phyloP scores from a whole-genome alignment of 2,888 invertebrate species.

The Scelioninae gen. 2 region DNA sequence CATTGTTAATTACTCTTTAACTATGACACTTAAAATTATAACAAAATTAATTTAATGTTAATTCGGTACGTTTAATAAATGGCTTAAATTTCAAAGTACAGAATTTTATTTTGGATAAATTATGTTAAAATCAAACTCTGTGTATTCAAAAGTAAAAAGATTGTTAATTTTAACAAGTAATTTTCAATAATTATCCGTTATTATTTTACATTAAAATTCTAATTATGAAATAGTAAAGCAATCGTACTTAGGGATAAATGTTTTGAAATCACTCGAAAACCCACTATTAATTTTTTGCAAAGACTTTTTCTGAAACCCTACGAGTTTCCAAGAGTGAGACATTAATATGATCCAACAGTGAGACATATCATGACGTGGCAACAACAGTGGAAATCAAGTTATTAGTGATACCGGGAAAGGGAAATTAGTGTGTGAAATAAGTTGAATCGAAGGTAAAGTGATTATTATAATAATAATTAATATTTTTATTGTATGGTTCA shows the following conservation, averaged over 20 bases:
- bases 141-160: constrained; percentile 21
- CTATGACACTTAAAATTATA: no score
- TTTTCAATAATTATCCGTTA: constrained; percentile 10
- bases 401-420: no score
- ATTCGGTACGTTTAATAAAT: constrained; percentile 9
- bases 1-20: constrained; percentile 21
- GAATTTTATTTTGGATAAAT: constrained; percentile 21
- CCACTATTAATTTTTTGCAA: constrained; percentile 10
- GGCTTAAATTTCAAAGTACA: constrained; percentile 15
- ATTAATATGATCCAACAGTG: no score
- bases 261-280: constrained; percentile 4
- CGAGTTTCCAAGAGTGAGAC: constrained; percentile 10
- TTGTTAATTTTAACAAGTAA: constrained; percentile 20
- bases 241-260: constrained; percentile 2
- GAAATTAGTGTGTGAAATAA: no score
- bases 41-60: constrained; percentile 22
- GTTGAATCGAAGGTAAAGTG: no score
- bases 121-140: constrained; percentile 12
- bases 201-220: constrained; percentile 8
- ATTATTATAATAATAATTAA: no score
- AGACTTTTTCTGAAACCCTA: constrained; percentile 13
- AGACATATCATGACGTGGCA: no score
- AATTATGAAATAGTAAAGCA: constrained; percentile 5
- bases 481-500: no score
- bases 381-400: no score